A percentile compares a stretch with the other conserved stretches of the same genome.
These are phyloP conservation scores for Torymus tubicola DNA, from an alignment of 2,888 invertebrate species.

Conservation along the genomic window DNA sequence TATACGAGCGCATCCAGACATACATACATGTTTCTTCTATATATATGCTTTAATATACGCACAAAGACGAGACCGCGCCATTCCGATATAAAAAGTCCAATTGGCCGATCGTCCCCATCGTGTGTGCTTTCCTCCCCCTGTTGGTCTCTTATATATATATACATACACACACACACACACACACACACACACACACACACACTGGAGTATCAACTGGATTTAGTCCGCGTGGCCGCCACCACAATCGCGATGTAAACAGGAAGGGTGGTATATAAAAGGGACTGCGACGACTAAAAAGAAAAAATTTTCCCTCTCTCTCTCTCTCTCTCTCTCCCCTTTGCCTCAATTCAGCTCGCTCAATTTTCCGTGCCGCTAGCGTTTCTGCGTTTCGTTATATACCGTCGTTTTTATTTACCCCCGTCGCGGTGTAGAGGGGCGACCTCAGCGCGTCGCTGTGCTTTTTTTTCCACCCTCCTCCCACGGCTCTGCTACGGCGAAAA, in stretches of 20 bases:
- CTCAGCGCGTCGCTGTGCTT: neutral
- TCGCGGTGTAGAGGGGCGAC: too few relatives aligned
- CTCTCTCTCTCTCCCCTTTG: neutral
- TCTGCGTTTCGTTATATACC: neutral
- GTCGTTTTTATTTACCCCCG: neutral
- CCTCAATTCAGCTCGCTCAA: neutral
- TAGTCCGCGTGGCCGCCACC: neutral
- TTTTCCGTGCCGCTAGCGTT: conserved; percentile 31
- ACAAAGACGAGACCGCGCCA: too few relatives aligned
- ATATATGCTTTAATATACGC: too few relatives aligned
- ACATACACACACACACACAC: neutral
- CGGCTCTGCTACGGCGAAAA: conserved; percentile 7
- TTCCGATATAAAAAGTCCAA: too few relatives aligned
- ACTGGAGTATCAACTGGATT: conserved; percentile 5
- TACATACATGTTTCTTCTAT: too few relatives aligned
- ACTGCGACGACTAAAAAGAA: neutral
- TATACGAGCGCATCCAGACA: too few relatives aligned
- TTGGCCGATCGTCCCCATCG: too few relatives aligned
- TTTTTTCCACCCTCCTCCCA: neutral
- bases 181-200: neutral
- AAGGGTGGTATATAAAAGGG: neutral
- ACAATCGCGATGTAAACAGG: conserved; percentile 38
- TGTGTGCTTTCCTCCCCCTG: too few relatives aligned
- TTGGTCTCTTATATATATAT: too few relatives aligned
- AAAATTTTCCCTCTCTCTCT: neutral